These are phyloP conservation scores for Hoplodrina blanda DNA, from an alignment of 2,888 invertebrate genomes.

Conservation along the genomic window DNA sequence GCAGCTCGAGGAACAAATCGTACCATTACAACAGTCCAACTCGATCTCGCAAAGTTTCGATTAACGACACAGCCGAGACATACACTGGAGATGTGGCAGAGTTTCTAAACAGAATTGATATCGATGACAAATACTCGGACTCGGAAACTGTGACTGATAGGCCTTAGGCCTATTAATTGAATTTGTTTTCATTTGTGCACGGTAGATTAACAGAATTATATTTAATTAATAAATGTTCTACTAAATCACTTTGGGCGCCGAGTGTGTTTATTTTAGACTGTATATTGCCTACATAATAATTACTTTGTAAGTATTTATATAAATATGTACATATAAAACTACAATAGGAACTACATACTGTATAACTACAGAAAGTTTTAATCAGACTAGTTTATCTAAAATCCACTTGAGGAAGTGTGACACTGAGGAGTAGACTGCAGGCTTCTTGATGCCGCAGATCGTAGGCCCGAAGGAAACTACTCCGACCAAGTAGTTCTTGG, in stretches of 20 bases:
- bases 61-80: conserved; percentile 80
- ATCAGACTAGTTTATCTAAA: conserved; percentile 75
- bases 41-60: conserved; percentile 81
- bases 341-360: conserved; percentile 27
- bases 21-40: conserved; percentile 76
- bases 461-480: conserved; percentile 92
- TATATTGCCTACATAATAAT: background rate
- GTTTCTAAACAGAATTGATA: conserved; percentile 81
- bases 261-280: conserved; percentile 18
- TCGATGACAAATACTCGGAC: conserved; percentile 80
- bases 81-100: conserved; percentile 80
- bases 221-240: conserved; percentile 38
- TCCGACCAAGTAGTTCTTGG: conserved; percentile 90
- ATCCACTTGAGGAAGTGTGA: conserved; percentile 90
- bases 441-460: conserved; percentile 88
- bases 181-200: conserved; percentile 33
- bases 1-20: conserved; percentile 70
- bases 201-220: conserved; percentile 2
- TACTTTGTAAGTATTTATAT: conserved; percentile 9
- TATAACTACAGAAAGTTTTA: conserved; percentile 15
- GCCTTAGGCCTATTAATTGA: conserved; percentile 55
- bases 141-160: conserved; percentile 76
- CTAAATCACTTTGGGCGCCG: conserved; percentile 1
- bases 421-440: conserved; percentile 90
- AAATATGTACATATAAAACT: conserved; percentile 42